Evolutionary conservation across 2,888 invertebrate species (phyloP), one percentile per base, ranked within the genome.

Genomic region (Spatulosminthurus flaviceps): DNA sequence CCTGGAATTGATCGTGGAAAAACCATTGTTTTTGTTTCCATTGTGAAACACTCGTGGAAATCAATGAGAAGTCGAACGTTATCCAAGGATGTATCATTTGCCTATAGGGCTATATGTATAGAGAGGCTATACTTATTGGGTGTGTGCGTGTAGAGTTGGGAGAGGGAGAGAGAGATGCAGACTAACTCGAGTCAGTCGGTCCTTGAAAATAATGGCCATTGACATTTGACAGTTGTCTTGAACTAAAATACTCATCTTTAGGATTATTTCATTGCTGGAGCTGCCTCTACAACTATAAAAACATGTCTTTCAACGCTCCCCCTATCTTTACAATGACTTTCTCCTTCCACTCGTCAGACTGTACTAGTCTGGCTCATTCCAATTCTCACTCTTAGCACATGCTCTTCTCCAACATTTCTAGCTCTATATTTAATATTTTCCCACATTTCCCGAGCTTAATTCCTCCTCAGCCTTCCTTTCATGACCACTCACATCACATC

Each of bases 11-110:
- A 28, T 29, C 29, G 24, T 19, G n/a, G n/a, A n/a, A 9, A 29
- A n/a, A 28, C 73, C 21, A 26, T 73, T 73, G 73, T 73, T 73
- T 73, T 73, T 60, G 29, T 73, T 28, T 51, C 51, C 72, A 72
- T 72, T 72, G 43, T 72, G 24, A 34, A 75, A 75, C 51, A 43
- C 43, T 72, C 51, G 43, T 72, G 24, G 64, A 75, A 75, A 75
- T 75, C 64, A 75, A 75, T 75, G 75, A 61, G 21, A 22, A 72
- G 24, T 21, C 13, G 43, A 43, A 22, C 2, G n/a, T 19, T 51
- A 19, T 51, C 34, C 51, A 51, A 51, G 9, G 9, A 51, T 51
- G n/a, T 67, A 67, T 67, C 67, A 67, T 67, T 67, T 66, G 66
- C 67, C 4, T 67, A 19, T 67, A 67, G n/a, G n/a, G n/a, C n/a